Conservation (phyloP, 2,113 vertebrate genomes). For the Mastomys natalensis region DNA sequence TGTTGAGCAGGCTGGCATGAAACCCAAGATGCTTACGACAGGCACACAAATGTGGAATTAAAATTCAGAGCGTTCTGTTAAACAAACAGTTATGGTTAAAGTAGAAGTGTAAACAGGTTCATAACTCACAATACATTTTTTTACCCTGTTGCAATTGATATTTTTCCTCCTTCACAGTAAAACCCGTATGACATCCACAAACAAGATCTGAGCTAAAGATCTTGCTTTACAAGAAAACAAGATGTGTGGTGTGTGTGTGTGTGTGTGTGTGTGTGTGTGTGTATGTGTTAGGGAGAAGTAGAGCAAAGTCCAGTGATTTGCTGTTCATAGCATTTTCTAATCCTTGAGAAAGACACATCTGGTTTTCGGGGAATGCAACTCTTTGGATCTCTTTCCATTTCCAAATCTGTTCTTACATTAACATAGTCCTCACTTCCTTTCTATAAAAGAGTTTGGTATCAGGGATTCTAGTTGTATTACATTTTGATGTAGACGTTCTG, state of each 20-base stretch:
- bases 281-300: not conserved
- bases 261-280: not conserved
- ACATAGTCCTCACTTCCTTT: not conserved
- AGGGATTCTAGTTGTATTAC: not conserved
- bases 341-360: not conserved
- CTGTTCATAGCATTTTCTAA: not conserved
- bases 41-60: constrained; percentile 24
- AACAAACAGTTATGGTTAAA: constrained; percentile 55
- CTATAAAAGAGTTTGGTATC: not conserved
- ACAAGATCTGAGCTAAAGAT: not conserved
- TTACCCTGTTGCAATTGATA: not conserved
- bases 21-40: constrained; percentile 32
- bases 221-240: constrained; percentile 51
- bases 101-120: constrained; percentile 46
- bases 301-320: not conserved
- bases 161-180: not conserved
- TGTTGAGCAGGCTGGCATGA: not conserved
- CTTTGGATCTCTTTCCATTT: not conserved
- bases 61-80: constrained; percentile 51
- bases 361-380: not conserved
- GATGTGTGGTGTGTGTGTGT: no score
- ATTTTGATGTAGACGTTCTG: not conserved
- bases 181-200: not conserved
- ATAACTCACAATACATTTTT: constrained; percentile 45
- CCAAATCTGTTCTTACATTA: not conserved